Evolutionary conservation across 1,140 invertebrate species (phyloP), one percentile per base, ranked within the genome.

Genomic region (Notospermus geniculatus): DNA sequence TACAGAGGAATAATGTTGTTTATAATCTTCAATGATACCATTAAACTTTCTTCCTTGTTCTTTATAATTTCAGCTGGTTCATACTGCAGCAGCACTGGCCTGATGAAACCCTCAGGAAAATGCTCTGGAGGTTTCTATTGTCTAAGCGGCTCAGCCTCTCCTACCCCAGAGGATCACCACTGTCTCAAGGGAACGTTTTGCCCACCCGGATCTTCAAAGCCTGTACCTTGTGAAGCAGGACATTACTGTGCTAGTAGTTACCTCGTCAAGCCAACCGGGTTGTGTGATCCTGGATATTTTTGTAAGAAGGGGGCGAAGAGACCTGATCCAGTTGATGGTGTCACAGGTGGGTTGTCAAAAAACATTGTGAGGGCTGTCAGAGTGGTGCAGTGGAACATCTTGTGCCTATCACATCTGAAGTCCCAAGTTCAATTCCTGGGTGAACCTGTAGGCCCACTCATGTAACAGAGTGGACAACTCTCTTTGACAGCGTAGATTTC

Each of bases 81-180:
- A 22, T 76, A 73, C 59, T 77, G 74, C 62, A 66, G 60, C 30
- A 66, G 64, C 46, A 43, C 43, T 9, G 70, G 68, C n/a, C 64
- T 72, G 7, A 56, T 60, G 2, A 23, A 13, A 11, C 75, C 73
- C 0, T 69, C 64, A 28, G 76, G 72, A 11, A 60, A 63, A 19
- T 78, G 76, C 64, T 23, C 22, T 25, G 64, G 68, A 19, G 76
- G 76, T 1, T 78, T 74, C 63, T 78, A 74, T 58, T 77, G 75
- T 58, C 62, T 59, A 54, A 67, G 65, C 25, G 71, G 72, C 11
- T 64, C 74, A 13, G 54, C 60, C 27, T 69, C 65, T 25, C 32
- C 65, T 1, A 69, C 64, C 15, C 75, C 75, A 9, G 60, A 64
- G 9, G 69, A 70, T 29, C 62, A 67, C 53, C 46, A 65, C 30